Base-by-base conservation (phyloP, 2,797 vertebrate species). In the Myotis vivesi region DNA sequence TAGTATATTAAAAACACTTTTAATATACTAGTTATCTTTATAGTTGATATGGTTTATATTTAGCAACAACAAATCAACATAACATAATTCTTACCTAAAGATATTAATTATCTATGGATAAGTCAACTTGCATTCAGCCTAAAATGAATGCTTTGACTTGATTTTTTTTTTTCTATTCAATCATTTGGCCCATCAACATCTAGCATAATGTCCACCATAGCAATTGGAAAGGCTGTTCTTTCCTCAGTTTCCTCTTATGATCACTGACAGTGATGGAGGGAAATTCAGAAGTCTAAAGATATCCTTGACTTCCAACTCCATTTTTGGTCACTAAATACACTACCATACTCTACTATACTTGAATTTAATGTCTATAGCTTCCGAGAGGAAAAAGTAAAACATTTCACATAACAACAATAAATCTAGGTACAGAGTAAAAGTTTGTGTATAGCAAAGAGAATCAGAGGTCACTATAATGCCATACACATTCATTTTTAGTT, bases 1-100 rank as follows among this genome's bases (percentile, higher is more conserved):
- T 88, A 66, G 13, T 62, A 41, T 17, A 91, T 77, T 95, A 89
- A 81, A 20, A 88, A 57, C 81, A 55, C 71, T 28, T 76, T 95
- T 91, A 80, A 20, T 86, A 62, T 84, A 72, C 64, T 76, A 66
- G 28, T 87, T 19, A 62, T 69, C 80, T 3, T 3, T 86, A 33
- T 83, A 87, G 19, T 72, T 91, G 11, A n/a, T 22, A 76, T 59
- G 11, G 17, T 33, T 68, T 92, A 64, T 51, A n/a, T 53, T 71
- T 53, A 87, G 30, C 0, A 94, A 68, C 0, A 87, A 12, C 19
- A 95, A 85, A 76, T 79, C 46, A 68, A 38, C n/a, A 12, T 49
- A 38, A 57, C 19, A 66, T 0, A 89, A 41, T 51, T 73, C 44
- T 9, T 13, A 75, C 5, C 30, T 86, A 83, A 73, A 72, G 8